Base-by-base conservation (phyloP, 2,888 invertebrate species). In the Synergus laeviventris region DNA sequence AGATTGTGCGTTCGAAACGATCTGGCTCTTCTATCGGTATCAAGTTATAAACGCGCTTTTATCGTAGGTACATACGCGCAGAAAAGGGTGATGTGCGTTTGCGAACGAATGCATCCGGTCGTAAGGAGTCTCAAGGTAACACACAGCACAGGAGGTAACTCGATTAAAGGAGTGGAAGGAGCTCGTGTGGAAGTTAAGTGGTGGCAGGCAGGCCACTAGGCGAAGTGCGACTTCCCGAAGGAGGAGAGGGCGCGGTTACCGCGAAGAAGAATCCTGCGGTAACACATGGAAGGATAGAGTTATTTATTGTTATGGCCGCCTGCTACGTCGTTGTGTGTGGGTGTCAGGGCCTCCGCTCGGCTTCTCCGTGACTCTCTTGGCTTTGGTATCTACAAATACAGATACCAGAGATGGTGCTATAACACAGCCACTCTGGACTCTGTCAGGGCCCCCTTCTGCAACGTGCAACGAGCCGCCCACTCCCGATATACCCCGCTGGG, bases 251-350 rank as follows among this genome's bases (percentile, higher is more conserved):
- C 82, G 84, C 85, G 85, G 87, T 87, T 85, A 85, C 84, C 86
- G 86, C 84, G 84, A 84, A 81, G 83, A 84, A 85, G 88, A 86
- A 87, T 89, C 85, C 84, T 84, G 86, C 85, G 84, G 86, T 86
- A 88, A 89, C 88, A 87, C 89, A 88, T 87, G 88, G 87, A 88
- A 87, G 88, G 88, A 88, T 88, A 86, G 87, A 87, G 89, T 90
- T 89, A 89, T 89, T 89, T 89, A 90, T 90, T 88, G 89, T 89
- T 89, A 89, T 89, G 87, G 89, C 87, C 87, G 85, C 81, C 84
- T 84, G 86, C 84, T 82, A 81, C 81, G 80, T 86, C 85, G 85
- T 84, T 84, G 86, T 87, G 89, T 87, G 89, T 89, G 87, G 89
- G 89, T 88, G 88, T 88, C 86, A 82, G 79, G 83, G 83, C 83